Percentiles rank a stretch among this genome's conserved stretches.
Conservation (phyloP, 2,113 vertebrate genomes). For the Diphyllodes magnificus region DNA sequence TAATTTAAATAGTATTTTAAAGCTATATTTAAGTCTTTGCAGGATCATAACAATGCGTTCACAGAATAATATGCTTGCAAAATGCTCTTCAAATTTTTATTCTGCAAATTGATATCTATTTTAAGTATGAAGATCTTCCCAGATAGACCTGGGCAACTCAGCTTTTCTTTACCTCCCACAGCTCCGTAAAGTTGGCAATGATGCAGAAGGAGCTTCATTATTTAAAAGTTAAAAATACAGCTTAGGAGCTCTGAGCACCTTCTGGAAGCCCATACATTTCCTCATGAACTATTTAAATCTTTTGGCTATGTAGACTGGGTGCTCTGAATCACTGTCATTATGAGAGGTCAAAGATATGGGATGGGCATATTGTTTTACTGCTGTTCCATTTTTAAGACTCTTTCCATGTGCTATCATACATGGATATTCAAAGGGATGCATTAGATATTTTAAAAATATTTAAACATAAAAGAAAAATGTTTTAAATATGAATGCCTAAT, state of each 20-base stretch:
- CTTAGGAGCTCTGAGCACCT: not conserved
- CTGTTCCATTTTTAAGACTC: not conserved
- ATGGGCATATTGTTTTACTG: not conserved
- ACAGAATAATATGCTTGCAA: not conserved
- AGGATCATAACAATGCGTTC: not conserved
- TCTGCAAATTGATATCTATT: not conserved
- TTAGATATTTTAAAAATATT: not conserved
- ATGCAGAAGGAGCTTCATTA: not conserved
- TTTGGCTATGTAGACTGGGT: not conserved
- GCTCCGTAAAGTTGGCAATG: not conserved
- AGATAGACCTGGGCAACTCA: not conserved
- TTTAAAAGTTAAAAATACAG: not conserved
- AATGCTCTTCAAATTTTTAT: not conserved
- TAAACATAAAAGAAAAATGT: not conserved
- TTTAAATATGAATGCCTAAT: not conserved
- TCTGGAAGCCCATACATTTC: not conserved
- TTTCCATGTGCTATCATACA: not conserved
- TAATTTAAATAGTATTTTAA: not conserved
- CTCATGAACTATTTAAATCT: not conserved
- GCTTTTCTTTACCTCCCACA: not conserved
- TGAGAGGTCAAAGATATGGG: not conserved
- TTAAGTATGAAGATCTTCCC: not conserved
- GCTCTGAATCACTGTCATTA: not conserved
- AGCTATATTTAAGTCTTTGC: not conserved
- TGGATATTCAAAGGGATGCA: not conserved